These are phyloP conservation scores for Oncorhynchus kisutch DNA, from an alignment of 2,113 vertebrate species.

Conservation along the genomic window DNA sequence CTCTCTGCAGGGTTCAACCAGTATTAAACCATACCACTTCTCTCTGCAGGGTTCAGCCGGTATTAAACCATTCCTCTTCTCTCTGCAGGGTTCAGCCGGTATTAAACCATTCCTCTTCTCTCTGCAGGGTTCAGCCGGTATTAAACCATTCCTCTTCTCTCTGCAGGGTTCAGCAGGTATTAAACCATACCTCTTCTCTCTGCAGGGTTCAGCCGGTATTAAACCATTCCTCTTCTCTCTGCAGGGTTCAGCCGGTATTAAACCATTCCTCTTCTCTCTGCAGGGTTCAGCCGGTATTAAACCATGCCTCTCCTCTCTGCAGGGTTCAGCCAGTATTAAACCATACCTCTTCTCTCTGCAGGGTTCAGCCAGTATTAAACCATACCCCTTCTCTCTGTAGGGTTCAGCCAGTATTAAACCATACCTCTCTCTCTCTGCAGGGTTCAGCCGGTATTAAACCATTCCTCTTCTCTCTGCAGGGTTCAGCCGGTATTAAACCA, in stretches of 20 bases:
- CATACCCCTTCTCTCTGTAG: constrained; percentile 55
- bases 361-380: too few relatives aligned
- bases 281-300: constrained; percentile 70
- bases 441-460: too few relatives aligned
- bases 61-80: too few relatives aligned
- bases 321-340: too few relatives aligned
- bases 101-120: too few relatives aligned
- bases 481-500: too few relatives aligned
- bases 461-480: too few relatives aligned
- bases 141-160: constrained; percentile 3
- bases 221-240: not conserved
- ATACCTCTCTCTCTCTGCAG: not conserved
- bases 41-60: not conserved
- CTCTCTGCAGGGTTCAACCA: constrained; percentile 85
- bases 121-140: constrained; percentile 91
- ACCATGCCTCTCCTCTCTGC: not conserved
- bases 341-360: too few relatives aligned
- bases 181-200: too few relatives aligned
- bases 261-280: not conserved
- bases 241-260: constrained; percentile 91
- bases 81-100: too few relatives aligned
- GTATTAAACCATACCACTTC: constrained; percentile 58
- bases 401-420: constrained; percentile 84
- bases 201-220: too few relatives aligned
- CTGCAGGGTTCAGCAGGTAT: not conserved